Percentiles rank a stretch among this genome's conserved stretches.
phyloP scores from a whole-genome alignment of 2,797 vertebrate genomes.

The Onychomys torridus region DNA sequence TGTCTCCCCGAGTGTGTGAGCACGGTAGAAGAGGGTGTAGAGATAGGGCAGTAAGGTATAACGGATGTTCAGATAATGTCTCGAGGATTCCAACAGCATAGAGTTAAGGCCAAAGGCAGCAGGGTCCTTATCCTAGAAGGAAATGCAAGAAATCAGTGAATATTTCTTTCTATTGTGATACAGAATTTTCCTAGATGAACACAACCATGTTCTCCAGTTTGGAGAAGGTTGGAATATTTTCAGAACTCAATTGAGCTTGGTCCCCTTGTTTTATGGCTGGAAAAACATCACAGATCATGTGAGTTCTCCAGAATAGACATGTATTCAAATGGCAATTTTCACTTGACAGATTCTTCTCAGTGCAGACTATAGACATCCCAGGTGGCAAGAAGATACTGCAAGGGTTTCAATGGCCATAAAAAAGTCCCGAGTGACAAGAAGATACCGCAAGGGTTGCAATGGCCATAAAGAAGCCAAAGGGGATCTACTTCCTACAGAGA shows the following conservation, averaged over 20 bases:
- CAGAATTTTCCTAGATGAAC: neutral
- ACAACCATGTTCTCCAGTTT: neutral
- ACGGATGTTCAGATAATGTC: slow-evolving; percentile 93
- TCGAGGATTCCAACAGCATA: slow-evolving; percentile 90
- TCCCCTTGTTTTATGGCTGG: neutral
- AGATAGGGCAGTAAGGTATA: slow-evolving; percentile 97
- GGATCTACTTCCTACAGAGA: neutral
- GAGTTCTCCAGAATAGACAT: neutral
- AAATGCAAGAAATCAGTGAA: neutral
- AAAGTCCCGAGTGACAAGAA: neutral
- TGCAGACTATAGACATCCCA: no score
- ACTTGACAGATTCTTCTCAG: neutral
- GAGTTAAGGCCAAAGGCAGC: slow-evolving; percentile 91
- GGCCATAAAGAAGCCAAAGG: neutral
- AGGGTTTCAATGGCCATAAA: neutral
- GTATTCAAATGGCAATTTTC: neutral
- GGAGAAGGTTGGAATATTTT: neutral
- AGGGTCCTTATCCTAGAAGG: slow-evolving; percentile 94
- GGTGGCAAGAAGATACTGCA: neutral
- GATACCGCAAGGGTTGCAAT: neutral
- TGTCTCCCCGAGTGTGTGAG: slow-evolving; percentile 92
- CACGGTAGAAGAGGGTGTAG: slow-evolving; percentile 95
- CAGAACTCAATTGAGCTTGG: neutral
- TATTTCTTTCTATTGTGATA: neutral
- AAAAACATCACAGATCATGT: neutral